Evolutionary conservation across 1,140 invertebrate species (phyloP).

Genomic region (Oryzaephilus surinamensis): DNA sequence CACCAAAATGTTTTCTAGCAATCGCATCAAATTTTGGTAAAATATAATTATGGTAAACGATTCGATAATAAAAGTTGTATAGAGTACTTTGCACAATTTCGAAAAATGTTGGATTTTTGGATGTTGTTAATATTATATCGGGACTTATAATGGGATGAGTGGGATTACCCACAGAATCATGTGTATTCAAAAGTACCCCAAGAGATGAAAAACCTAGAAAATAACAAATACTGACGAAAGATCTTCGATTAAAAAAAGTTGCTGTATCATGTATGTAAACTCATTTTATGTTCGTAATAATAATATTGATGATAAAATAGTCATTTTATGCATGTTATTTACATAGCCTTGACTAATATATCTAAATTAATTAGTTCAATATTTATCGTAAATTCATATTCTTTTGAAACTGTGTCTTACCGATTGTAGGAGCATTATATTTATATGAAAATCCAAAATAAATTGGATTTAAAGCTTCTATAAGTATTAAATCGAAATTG

Average conservation of each 20-base stretch:
- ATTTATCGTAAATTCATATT: too few relatives aligned
- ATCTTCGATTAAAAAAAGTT: too few relatives aligned
- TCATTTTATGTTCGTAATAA: too few relatives aligned
- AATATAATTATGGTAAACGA: constrained; percentile 11
- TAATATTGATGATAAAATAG: too few relatives aligned
- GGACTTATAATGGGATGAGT: constrained; percentile 36
- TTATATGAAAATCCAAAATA: constrained; percentile 1
- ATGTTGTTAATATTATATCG: constrained; percentile 19
- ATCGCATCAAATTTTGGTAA: constrained; percentile 25
- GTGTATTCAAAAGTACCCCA: neutral
- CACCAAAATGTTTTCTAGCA: constrained; percentile 34
- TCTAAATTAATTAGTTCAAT: too few relatives aligned
- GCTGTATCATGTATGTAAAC: too few relatives aligned
- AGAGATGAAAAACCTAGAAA: constrained; percentile 5
- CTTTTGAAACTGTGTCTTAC: too few relatives aligned
- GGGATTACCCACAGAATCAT: constrained; percentile 31
- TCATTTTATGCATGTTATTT: too few relatives aligned
- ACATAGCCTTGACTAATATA: too few relatives aligned
- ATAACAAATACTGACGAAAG: too few relatives aligned
- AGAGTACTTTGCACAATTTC: constrained; percentile 27
- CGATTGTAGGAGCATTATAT: constrained; percentile 5
- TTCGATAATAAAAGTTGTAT: constrained; percentile 1
- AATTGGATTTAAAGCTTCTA: constrained; percentile 4
- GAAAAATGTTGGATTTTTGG: constrained; percentile 29
- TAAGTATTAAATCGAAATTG: constrained; percentile 21